phyloP scores from a whole-genome alignment of 2,888 invertebrate species.

The Coelopa pilipes region DNA sequence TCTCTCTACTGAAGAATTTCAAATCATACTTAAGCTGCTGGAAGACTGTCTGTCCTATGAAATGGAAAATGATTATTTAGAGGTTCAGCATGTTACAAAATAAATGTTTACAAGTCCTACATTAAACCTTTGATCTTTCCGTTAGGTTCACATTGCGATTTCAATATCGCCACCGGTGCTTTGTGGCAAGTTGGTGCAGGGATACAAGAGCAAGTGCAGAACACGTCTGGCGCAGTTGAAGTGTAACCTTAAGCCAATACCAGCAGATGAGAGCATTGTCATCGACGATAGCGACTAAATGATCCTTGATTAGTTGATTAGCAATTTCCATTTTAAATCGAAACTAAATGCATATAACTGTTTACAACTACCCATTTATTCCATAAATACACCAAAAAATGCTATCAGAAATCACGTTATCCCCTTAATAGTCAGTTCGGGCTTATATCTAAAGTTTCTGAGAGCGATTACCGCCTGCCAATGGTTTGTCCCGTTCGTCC shows the following conservation, averaged over 20 bases:
- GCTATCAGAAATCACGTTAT: background rate
- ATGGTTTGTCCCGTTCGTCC: constrained; percentile 80
- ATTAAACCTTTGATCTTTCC: background rate
- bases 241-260: constrained; percentile 35
- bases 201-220: constrained; percentile 59
- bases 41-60: constrained; percentile 57
- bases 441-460: constrained; percentile 50
- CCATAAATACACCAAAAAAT: background rate
- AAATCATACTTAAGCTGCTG: constrained; percentile 52
- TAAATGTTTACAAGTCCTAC: background rate
- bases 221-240: constrained; percentile 52
- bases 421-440: background rate
- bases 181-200: constrained; percentile 61
- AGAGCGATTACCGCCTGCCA: constrained; percentile 59
- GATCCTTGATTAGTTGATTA: background rate
- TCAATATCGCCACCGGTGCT: constrained; percentile 57
- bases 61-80: constrained; percentile 55
- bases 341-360: background rate
- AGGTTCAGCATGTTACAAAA: constrained; percentile 48
- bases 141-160: constrained; percentile 58
- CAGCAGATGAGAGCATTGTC: constrained; percentile 44
- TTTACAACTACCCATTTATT: background rate
- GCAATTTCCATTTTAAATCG: background rate
- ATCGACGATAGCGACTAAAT: constrained; percentile 47
- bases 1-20: constrained; percentile 55